Evolutionary conservation across 2,888 invertebrate species (phyloP).

Genomic region (Heteromurus nitidus): DNA sequence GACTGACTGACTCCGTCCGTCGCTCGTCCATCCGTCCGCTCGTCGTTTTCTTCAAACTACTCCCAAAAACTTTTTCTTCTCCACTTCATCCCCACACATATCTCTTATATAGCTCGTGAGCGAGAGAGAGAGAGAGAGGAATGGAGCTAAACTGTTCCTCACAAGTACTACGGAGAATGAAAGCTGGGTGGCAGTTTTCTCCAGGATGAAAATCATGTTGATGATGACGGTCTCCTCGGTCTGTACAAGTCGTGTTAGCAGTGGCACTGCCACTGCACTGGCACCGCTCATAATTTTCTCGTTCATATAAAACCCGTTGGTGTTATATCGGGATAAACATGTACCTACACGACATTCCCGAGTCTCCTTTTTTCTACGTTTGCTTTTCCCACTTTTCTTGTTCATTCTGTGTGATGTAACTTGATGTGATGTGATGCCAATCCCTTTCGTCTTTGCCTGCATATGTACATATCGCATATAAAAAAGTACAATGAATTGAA

Average conservation of each 20-base stretch:
- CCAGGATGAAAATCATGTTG: slow-evolving; percentile 49
- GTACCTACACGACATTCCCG: background rate
- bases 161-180: background rate
- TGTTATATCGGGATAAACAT: background rate
- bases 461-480: background rate
- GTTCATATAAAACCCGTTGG: too few species aligned
- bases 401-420: slow-evolving; percentile 41
- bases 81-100: background rate
- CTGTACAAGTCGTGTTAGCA: background rate
- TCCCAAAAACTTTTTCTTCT: slow-evolving; percentile 34
- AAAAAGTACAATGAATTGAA: too few species aligned
- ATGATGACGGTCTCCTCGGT: slow-evolving; percentile 11
- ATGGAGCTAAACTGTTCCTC: too few species aligned
- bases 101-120: too few species aligned
- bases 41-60: slow-evolving; percentile 54
- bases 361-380: background rate
- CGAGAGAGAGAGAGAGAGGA: background rate
- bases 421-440: slow-evolving; percentile 60
- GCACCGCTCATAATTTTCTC: too few species aligned
- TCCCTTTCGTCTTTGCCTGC: slow-evolving; percentile 16
- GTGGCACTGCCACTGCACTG: background rate
- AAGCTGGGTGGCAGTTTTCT: slow-evolving; percentile 45
- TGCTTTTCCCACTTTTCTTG: slow-evolving; percentile 20
- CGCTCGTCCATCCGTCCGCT: slow-evolving; percentile 51
- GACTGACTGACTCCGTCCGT: slow-evolving; percentile 63